Evolutionary conservation across 2,888 invertebrate genomes (phyloP), one percentile per base, ranked within the genome.

Genomic region (Bedellia somnulentella): DNA sequence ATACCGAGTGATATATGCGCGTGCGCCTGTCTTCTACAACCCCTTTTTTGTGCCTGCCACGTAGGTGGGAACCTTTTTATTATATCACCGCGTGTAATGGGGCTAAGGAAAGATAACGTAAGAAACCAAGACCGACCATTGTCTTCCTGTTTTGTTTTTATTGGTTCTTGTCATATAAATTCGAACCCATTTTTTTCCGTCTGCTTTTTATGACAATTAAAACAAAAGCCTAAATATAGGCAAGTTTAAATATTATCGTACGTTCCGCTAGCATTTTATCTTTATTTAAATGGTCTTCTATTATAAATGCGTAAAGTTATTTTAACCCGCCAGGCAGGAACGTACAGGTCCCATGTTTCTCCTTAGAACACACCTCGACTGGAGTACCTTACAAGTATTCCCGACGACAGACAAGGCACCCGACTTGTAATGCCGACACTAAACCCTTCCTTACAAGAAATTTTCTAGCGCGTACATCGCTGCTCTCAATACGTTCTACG

Each of bases 31-130:
- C 39, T 41, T 38, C 42, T n/a, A 44, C 47, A 39, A 42, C 44
- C 51, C 47, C 37, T 35, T 37, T 41, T 52, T 51, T 52, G 52
- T 50, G 42, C 46, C 36, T 33, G 33, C 39, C 35, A 46, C 49
- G 53, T 57, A 54, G 57, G 54, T 52, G 56, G 57, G 48, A 47
- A 50, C 50, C 47, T 53, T 59, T 57, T 61, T 61, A 52, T 60
- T 47, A 50, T 47, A 46, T 52, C 52, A 46, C 50, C 44, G 49
- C 46, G 37, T 46, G 54, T 60, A 56, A 62, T 53, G 52, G 53
- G 38, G 45, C 46, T 38, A 40, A 39, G 38, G 33, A 36, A 31
- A 49, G 51, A 52, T 52, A 51, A 52, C 43, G 38, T 35, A 25
- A 15, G 18, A 35, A 25, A 40, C 40, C 38, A 35, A 35, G 38